Base-by-base conservation (phyloP, 2,888 invertebrate species). In the Sturmia bella region DNA sequence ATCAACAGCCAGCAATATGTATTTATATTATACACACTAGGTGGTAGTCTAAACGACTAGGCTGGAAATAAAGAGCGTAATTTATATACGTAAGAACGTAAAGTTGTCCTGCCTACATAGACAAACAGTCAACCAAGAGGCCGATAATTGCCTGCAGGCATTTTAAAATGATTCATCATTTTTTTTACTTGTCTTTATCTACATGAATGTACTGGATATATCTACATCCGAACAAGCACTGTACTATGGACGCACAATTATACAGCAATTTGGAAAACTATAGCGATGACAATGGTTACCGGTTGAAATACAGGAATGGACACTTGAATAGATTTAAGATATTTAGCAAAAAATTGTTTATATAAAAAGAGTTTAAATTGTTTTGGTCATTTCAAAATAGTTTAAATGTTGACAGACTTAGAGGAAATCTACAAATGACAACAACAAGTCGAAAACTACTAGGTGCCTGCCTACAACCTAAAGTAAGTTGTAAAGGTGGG, bases 141-240 rank as follows among this genome's bases (percentile, higher is more conserved):
- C 13, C 32, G n/a, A 9, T 7, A 63, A 37, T 24, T 41, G 50
- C 32, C 79, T 27, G 50, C 32, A 69, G 69, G 69, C 69, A 27
- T 32, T 80, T 79, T 69, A 69, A 69, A 74, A 64, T 57, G 69
- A 80, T 79, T 73, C 72, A 78, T 78, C 72, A 66, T 63, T 41
- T 69, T 48, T 54, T 41, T 69, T 43, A 48, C 15, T n/a, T 17
- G n/a, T 15, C 4, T 24, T 24, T 43, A 4, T 15, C 2, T 15
- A n/a, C 59, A 48, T n/a, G 50, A 13, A 11, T 2, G 12, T 3
- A 21, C 3, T 3, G 0, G n/a, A n/a, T n/a, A 6, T 1, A 24
- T 27, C 1, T 11, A 5, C 1, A 0, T 6, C 3, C 13, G 9
- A 5, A 52, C 24, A 52, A 13, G 0, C 12, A 27, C 9, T 68